Evolutionary conservation across 2,888 invertebrate species (phyloP).

Genomic region (Hyposoter dolosus): DNA sequence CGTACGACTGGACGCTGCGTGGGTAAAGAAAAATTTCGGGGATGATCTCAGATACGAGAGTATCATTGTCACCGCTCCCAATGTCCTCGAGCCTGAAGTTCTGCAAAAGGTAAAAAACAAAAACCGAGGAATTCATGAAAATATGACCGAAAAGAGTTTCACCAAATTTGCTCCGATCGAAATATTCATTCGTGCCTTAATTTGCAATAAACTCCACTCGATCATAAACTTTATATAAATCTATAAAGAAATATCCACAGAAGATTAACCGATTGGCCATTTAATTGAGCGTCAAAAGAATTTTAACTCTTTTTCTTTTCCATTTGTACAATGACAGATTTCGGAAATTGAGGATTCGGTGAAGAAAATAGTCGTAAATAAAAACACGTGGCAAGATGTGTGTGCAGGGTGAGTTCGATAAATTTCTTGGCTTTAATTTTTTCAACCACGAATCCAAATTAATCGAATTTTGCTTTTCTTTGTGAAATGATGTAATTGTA

Average conservation of each 20-base stretch:
- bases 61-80: constrained; percentile 83
- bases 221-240: neutral
- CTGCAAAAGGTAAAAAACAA: constrained; percentile 77
- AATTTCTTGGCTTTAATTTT: neutral
- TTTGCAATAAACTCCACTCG: neutral
- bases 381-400: constrained; percentile 81
- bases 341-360: constrained; percentile 55
- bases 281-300: neutral
- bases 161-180: neutral
- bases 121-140: neutral
- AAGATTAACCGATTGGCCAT: neutral
- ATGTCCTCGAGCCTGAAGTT: constrained; percentile 82
- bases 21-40: constrained; percentile 82
- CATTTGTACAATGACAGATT: constrained; percentile 39
- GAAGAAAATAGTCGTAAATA: constrained; percentile 74
- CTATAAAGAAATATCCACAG: neutral
- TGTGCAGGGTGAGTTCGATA: constrained; percentile 81
- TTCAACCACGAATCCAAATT: neutral
- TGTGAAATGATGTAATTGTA: constrained; percentile 63
- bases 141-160: neutral
- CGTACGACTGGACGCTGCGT: constrained; percentile 78
- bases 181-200: neutral
- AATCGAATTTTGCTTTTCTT: neutral
- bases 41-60: constrained; percentile 83
- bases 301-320: neutral